Evolutionary conservation across 2,888 invertebrate species (phyloP), one percentile per base, ranked within the genome.

Genomic region (Agrilus cyanescens): DNA sequence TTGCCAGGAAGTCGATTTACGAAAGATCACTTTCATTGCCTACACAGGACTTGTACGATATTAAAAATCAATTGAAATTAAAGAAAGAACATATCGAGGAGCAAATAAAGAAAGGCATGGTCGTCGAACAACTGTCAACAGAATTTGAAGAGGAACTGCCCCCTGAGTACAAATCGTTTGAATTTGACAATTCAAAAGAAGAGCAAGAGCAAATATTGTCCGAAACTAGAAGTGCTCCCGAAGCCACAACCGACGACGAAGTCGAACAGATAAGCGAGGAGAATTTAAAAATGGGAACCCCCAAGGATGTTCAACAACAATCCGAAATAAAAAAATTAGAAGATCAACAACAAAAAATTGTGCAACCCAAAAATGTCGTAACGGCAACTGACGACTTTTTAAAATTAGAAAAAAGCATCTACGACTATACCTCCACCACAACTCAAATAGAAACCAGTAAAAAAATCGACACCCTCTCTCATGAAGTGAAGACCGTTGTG

Each of bases 41-140:
- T 3, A 67, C 69, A n/a, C 69, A 69, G 55, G 65, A 66, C 45
- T 52, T 69, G 10, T 65, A 66, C 44, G 74, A 74, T 50, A 67
- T 73, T 4, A 73, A 72, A n/a, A 71, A 71, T 20, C 67, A 69
- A 49, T 69, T 70, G 33, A 70, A 71, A 44, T 66, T 72, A 34
- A 71, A 74, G 46, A 76, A 76, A 40, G 70, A 72, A 46, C 73
- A 73, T 43, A 76, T 75, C 52, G 77, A 77, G 57, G 72, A 74
- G 50, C 75, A 76, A 53, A 74, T 77, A 43, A 73, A 73, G 51
- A 74, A 71, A 47, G 76, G 76, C 52, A 68, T 73, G 62, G 69
- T 70, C n/a, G 69, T 69, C 46, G 71, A 71, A 50, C 69, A 71
- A 50, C 53, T 71, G 5, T 67, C 67, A 54, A 63, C 65, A 20